phyloP scores from a whole-genome alignment of 2,888 invertebrate genomes.

The Pimpla rufipes region DNA sequence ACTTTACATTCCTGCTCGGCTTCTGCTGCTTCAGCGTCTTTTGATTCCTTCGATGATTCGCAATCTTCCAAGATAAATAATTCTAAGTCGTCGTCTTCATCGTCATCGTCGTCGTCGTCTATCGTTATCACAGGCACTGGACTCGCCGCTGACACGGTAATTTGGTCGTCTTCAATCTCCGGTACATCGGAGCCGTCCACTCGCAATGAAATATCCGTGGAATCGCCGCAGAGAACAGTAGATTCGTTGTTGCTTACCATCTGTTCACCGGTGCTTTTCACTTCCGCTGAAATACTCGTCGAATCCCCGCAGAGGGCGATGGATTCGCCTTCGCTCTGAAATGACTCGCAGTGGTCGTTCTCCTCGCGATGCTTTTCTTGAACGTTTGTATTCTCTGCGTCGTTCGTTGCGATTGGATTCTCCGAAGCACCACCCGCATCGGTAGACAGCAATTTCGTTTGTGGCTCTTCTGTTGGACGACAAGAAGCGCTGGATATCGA shows the following conservation, averaged over 20 bases:
- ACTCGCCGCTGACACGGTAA: neutral
- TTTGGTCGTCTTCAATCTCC: too few relatives aligned
- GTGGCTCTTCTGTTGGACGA: neutral
- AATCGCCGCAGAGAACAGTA: too few relatives aligned
- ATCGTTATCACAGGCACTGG: constrained; percentile 24
- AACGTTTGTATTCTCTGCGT: neutral
- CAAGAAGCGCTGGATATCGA: neutral
- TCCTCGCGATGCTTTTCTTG: neutral
- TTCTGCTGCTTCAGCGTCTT: neutral
- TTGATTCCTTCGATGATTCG: neutral
- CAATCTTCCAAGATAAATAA: too few relatives aligned
- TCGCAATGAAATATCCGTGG: too few relatives aligned
- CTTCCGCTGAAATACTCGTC: too few relatives aligned
- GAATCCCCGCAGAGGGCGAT: too few relatives aligned
- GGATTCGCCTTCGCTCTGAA: constrained; percentile 7
- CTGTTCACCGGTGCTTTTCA: too few relatives aligned
- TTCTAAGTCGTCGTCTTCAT: neutral
- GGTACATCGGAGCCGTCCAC: too few relatives aligned
- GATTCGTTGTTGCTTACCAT: neutral
- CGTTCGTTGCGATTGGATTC: neutral
- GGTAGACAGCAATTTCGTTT: neutral
- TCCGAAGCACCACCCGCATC: too few relatives aligned
- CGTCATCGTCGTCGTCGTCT: constrained; percentile 27
- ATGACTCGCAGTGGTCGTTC: neutral
- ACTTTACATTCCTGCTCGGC: neutral